Percentiles rank a stretch among this genome's conserved stretches.
These are phyloP conservation scores for Tolmerus cingulatus DNA, from an alignment of 2,888 invertebrate species.

Conservation along the genomic window DNA sequence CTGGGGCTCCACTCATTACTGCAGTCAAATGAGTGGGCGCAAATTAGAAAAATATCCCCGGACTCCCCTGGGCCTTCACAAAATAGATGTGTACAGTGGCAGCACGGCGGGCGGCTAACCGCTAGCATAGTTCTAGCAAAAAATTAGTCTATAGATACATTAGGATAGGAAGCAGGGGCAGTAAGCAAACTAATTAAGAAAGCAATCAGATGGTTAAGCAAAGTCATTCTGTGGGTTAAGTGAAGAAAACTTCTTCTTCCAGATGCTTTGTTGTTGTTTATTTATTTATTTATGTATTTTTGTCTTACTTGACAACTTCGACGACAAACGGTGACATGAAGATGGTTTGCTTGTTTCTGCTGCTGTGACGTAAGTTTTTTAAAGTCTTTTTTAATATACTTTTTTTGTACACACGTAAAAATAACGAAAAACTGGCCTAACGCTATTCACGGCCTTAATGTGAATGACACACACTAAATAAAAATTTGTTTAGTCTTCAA, in stretches of 20 bases:
- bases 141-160: not conserved
- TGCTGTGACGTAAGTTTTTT: not conserved
- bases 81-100: not conserved
- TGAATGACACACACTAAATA: not conserved
- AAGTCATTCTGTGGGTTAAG: not conserved
- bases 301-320: not conserved
- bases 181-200: constrained; percentile 10
- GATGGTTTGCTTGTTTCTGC: not conserved
- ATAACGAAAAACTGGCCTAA: no score
- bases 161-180: not conserved
- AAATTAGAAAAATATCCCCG: not conserved
- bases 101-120: not conserved
- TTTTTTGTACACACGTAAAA: not conserved
- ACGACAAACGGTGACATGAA: not conserved
- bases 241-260: not conserved
- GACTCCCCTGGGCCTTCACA: not conserved
- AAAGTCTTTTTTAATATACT: not conserved
- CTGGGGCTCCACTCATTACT: not conserved
- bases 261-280: not conserved
- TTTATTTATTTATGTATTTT: not conserved
- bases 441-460: not conserved
- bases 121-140: not conserved
- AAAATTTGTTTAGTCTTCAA: not conserved
- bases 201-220: not conserved
- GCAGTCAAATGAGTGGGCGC: constrained; percentile 8